Conservation (phyloP, 2,113 vertebrate genomes). For the Oncorhynchus gorbuscha region DNA sequence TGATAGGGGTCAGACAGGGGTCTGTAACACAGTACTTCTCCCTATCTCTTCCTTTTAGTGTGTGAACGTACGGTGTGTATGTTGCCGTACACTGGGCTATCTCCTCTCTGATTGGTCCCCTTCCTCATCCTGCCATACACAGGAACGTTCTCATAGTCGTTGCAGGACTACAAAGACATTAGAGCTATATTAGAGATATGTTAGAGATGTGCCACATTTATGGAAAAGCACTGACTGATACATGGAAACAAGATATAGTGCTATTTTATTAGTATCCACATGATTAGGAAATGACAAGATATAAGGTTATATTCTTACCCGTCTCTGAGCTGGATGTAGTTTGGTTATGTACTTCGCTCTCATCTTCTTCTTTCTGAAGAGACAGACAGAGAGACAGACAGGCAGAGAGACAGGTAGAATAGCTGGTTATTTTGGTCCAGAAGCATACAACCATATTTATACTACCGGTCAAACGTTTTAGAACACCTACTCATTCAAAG, state of each 20-base stretch:
- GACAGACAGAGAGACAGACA: not conserved
- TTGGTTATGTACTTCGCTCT: slow-evolving; percentile 66
- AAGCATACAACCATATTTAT: not conserved
- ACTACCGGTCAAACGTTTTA: too few species aligned
- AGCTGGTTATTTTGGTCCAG: slow-evolving; percentile 4
- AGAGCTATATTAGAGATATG: slow-evolving; percentile 8
- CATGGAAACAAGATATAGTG: not conserved
- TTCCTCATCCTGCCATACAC: slow-evolving; percentile 51
- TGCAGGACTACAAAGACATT: slow-evolving; percentile 51
- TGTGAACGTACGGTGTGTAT: slow-evolving; percentile 31
- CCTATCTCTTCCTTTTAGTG: slow-evolving; percentile 31
- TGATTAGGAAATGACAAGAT: not conserved
- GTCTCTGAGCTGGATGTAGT: slow-evolving; percentile 63
- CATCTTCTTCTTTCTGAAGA: slow-evolving; percentile 61
- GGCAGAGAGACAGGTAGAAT: not conserved
- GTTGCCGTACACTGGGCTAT: slow-evolving; percentile 69
- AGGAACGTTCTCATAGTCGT: slow-evolving; percentile 61
- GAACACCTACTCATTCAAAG: too few species aligned
- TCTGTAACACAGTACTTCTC: not conserved
- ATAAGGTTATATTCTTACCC: slow-evolving; percentile 55
- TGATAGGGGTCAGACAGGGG: not conserved
- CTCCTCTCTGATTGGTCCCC: slow-evolving; percentile 41
- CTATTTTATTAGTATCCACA: not conserved
- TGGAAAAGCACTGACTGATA: not conserved
- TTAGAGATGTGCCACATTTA: not conserved